These are phyloP conservation scores for Craseonycteris thonglongyai DNA, from an alignment of 2,113 vertebrate genomes.

Conservation along the genomic window DNA sequence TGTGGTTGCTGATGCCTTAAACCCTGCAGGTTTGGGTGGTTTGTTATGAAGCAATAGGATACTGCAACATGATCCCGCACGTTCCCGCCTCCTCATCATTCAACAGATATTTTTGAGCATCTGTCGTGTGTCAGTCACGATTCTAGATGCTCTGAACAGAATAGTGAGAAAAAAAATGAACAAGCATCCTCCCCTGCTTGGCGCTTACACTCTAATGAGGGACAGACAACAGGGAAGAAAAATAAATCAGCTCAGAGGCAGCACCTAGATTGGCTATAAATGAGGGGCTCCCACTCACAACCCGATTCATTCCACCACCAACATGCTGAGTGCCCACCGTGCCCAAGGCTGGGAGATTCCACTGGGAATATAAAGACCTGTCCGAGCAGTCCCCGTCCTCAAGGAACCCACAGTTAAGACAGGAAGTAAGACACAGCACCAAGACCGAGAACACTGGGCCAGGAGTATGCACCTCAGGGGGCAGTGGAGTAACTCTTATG, in stretches of 20 bases:
- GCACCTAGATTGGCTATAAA: not conserved
- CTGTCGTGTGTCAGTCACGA: not conserved
- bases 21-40: not conserved
- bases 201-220: not conserved
- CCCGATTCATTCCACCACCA: not conserved
- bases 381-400: fast-evolving
- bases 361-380: not conserved
- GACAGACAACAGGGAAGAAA: not conserved
- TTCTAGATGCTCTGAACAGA: not conserved
- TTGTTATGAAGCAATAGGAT: not conserved
- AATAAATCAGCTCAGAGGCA: not conserved
- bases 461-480: fast-evolving
- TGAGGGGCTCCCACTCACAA: no score
- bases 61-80: no score
- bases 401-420: not conserved
- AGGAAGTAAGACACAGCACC: not conserved
- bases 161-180: not conserved
- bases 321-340: fast-evolving
- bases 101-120: not conserved
- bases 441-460: not conserved
- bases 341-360: not conserved
- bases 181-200: not conserved
- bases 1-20: not conserved
- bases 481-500: not conserved
- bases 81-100: not conserved